Base-by-base conservation (phyloP, 2,797 vertebrate genomes). In the Phrynocephalus vlangalii region DNA sequence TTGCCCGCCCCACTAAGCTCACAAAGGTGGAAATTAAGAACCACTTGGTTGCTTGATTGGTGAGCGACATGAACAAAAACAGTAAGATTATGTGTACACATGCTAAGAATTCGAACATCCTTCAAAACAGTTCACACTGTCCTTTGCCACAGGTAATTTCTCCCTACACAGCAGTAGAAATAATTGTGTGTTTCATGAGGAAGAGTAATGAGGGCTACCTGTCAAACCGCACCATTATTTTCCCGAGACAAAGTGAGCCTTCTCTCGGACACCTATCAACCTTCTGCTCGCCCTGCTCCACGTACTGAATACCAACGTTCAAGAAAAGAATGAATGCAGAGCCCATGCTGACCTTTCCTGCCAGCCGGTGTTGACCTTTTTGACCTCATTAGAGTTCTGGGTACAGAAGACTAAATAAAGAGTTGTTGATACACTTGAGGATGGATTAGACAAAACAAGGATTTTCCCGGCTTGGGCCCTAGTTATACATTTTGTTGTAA, bases 211-310 rank as follows among this genome's bases (percentile, higher is more conserved):
- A 95, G 95, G 92, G 82, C 88, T 93, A 86, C 83, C 93, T 90
- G 91, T 93, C 91, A 95, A 94, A 94, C 93, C 92, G 90, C 90
- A 92, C 93, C 94, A 88, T 95, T 91, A 91, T 92, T 95, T 63
- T 94, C 81, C 22, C 75, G 87, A 84, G 86, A 94, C 87, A 93
- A 88, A 91, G 83, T 87, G 88, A 90, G 90, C 78, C 75, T 67
- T 84, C 30, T 28, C 52, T 24, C 67, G 71, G 52, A 24, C 15
- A 28, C 70, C 83, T 85, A 73, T 75, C 83, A 76, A 67, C 56
- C 50, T 63, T 73, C 70, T n/a, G 83, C 87, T 81, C 83, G 84
- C 75, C 71, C 80, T 48, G 88, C 93, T 92, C 84, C 81, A 73
- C 90, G 90, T 71, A 87, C 86, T 94, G 89, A 86, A 86, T 93